Conservation (phyloP, 1,140 invertebrate genomes). For the Tetraneura akinire region DNA sequence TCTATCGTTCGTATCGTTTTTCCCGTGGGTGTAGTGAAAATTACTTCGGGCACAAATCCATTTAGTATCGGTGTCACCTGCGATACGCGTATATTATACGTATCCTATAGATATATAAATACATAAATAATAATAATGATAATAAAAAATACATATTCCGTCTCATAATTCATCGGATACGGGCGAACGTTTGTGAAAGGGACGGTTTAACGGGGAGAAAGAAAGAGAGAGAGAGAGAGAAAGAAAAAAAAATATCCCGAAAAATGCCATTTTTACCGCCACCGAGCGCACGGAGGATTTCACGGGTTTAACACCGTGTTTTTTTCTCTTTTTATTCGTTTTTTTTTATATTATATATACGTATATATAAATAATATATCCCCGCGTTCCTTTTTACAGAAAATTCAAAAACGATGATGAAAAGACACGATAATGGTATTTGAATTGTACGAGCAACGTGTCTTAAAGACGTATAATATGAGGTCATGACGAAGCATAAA, state of each 20-base stretch:
- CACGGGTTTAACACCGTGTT: constrained; percentile 35
- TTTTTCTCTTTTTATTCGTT: constrained; percentile 4
- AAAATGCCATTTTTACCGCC: constrained; percentile 34
- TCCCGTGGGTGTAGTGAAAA: constrained; percentile 46
- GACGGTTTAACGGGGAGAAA: constrained; percentile 29
- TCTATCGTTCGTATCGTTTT: constrained; percentile 44
- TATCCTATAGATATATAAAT: too few species aligned
- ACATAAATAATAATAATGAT: neutral
- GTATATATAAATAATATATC: too few species aligned
- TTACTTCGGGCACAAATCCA: constrained; percentile 42
- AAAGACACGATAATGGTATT: constrained; percentile 51
- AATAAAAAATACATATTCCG: constrained; percentile 37
- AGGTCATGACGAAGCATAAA: constrained; percentile 51
- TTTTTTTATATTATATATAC: too few species aligned
- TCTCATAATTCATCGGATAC: constrained; percentile 47
- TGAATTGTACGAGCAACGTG: constrained; percentile 42
- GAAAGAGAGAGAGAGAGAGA: neutral
- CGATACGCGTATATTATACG: neutral
- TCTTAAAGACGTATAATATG: constrained; percentile 45
- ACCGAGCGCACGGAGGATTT: constrained; percentile 24
- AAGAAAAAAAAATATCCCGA: neutral
- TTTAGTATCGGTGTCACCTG: constrained; percentile 51
- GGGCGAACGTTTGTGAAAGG: constrained; percentile 36
- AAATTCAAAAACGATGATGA: constrained; percentile 51
- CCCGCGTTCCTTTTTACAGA: constrained; percentile 23